Conservation (phyloP, 2,888 invertebrate genomes). For the Catocala fraxini region DNA sequence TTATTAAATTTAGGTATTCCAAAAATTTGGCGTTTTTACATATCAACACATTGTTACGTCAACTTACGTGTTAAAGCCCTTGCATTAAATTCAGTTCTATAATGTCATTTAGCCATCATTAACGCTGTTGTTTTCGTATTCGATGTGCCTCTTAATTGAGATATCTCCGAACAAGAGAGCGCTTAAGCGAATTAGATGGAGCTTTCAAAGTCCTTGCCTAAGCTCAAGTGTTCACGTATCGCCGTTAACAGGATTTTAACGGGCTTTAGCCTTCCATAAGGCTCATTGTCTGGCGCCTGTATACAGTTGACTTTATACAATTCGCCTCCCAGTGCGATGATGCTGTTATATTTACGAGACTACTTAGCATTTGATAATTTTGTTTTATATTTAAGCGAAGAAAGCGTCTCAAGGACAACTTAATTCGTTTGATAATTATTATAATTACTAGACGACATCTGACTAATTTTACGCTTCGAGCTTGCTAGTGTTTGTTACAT, state of each 20-base stretch:
- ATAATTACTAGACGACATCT: background rate
- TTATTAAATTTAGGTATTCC: too few species aligned
- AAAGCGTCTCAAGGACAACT: background rate
- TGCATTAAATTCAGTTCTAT: background rate
- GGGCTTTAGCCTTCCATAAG: slow-evolving; percentile 49
- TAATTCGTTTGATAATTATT: slow-evolving; percentile 1
- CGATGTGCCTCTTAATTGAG: slow-evolving; percentile 45
- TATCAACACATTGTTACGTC: slow-evolving; percentile 4
- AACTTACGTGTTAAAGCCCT: background rate
- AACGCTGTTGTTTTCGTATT: slow-evolving; percentile 26
- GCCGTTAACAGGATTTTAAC: slow-evolving; percentile 57
- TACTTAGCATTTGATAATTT: slow-evolving; percentile 1
- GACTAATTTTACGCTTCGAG: background rate
- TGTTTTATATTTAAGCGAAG: background rate
- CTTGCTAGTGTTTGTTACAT: background rate
- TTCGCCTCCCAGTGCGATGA: slow-evolving; percentile 11
- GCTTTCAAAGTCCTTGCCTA: slow-evolving; percentile 53
- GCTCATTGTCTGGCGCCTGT: slow-evolving; percentile 31
- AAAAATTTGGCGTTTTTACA: background rate
- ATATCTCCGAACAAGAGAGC: slow-evolving; percentile 45
- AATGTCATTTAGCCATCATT: slow-evolving; percentile 8
- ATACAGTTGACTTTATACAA: slow-evolving; percentile 24
- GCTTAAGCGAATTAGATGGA: slow-evolving; percentile 53
- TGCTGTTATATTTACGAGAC: background rate
- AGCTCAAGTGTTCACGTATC: slow-evolving; percentile 53